phyloP scores from a whole-genome alignment of 2,888 invertebrate species.

The Phalangium opilio region DNA sequence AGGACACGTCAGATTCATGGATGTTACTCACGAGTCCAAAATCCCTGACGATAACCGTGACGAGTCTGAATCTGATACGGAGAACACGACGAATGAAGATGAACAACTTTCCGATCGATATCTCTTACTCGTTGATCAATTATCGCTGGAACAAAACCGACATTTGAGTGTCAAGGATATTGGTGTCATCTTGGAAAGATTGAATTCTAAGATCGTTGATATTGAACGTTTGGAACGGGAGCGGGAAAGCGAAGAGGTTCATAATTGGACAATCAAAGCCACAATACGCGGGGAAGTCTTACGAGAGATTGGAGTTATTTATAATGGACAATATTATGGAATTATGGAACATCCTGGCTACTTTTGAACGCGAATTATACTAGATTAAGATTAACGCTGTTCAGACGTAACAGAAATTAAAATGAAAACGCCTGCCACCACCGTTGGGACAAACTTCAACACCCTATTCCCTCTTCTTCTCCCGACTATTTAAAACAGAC shows the following conservation, averaged over 20 bases:
- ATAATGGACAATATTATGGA: conserved; percentile 88
- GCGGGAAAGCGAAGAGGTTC: conserved; percentile 81
- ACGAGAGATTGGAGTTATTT: conserved; percentile 79
- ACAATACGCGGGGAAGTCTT: conserved; percentile 80
- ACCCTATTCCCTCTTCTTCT: too few species aligned
- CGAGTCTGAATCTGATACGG: conserved; percentile 63
- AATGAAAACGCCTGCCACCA: too few species aligned
- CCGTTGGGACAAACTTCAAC: too few species aligned
- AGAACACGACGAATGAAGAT: conserved; percentile 76
- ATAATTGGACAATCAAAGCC: conserved; percentile 93
- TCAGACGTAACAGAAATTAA: too few species aligned
- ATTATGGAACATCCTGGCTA: conserved; percentile 89
- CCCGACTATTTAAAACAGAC: too few species aligned
- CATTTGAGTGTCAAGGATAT: conserved; percentile 88
- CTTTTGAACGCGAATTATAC: conserved; percentile 25
- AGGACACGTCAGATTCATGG: conserved; percentile 20
- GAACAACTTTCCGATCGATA: conserved; percentile 66
- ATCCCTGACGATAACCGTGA: conserved; percentile 12
- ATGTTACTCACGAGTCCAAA: conserved; percentile 15
- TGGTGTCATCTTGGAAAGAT: conserved; percentile 78
- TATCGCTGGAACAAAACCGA: conserved; percentile 78
- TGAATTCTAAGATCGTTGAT: conserved; percentile 82
- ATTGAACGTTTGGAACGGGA: conserved; percentile 82
- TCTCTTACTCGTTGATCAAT: conserved; percentile 77
- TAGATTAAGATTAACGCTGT: too few species aligned